Percentiles rank a stretch among this genome's conserved stretches.
phyloP scores from a whole-genome alignment of 2,797 vertebrate genomes.

The Gorsachius magnificus region DNA sequence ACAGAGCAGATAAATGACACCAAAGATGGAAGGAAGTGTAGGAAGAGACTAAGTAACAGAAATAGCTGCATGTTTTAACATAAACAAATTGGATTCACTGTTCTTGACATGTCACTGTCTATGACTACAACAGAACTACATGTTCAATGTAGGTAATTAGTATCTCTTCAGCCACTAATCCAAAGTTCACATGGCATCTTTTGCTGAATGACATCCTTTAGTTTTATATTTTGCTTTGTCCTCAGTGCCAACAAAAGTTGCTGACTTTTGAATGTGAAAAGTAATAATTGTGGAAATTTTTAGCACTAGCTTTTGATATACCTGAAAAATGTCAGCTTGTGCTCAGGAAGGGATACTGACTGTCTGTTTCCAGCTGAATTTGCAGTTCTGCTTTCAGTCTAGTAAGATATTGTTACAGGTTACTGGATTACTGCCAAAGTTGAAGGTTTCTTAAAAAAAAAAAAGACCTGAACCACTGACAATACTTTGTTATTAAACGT shows the following conservation, averaged over 20 bases:
- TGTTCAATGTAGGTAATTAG: neutral
- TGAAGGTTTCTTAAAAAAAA: neutral
- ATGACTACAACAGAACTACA: neutral
- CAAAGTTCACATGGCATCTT: neutral
- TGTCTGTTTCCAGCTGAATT: neutral
- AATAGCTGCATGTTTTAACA: neutral
- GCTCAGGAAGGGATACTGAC: neutral
- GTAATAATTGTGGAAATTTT: neutral
- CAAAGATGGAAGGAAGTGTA: neutral
- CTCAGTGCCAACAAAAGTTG: neutral
- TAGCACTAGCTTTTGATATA: neutral
- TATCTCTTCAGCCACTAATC: neutral
- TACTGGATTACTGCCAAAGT: neutral
- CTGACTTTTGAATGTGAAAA: neutral
- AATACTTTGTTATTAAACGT: neutral
- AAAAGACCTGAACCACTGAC: neutral
- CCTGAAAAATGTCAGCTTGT: neutral
- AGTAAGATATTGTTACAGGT: neutral
- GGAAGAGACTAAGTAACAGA: neutral
- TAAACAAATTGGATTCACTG: neutral
- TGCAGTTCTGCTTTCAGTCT: neutral
- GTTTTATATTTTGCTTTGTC: neutral
- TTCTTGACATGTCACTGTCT: neutral
- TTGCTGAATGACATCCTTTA: neutral
- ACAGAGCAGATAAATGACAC: neutral